These are phyloP conservation scores for Cistogaster globosa DNA, from an alignment of 2,888 invertebrate genomes.

Conservation along the genomic window DNA sequence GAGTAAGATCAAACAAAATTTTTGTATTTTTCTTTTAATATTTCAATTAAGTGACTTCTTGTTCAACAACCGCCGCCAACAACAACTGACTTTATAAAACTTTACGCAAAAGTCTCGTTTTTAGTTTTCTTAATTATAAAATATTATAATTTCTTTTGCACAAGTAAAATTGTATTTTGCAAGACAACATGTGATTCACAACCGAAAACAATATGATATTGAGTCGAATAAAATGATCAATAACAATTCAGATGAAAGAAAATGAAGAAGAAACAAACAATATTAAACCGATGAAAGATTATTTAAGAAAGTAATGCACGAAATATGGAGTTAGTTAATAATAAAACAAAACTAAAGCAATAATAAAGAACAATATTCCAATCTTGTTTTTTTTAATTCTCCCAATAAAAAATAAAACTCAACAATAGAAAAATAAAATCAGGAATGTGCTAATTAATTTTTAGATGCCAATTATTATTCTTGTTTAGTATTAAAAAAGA, in stretches of 20 bases:
- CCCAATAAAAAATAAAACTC: background rate
- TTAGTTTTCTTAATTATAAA: constrained; percentile 8
- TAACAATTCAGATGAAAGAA: constrained; percentile 31
- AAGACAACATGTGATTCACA: constrained; percentile 33
- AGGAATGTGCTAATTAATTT: constrained; percentile 19
- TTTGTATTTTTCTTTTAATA: constrained; percentile 66
- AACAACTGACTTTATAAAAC: constrained; percentile 55
- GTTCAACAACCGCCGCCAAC: constrained; percentile 56
- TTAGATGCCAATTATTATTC: constrained; percentile 55
- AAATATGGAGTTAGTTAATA: constrained; percentile 50
- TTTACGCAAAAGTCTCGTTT: constrained; percentile 15
- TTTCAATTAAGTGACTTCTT: constrained; percentile 1
- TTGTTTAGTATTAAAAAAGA: constrained; percentile 74
- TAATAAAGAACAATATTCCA: constrained; percentile 7
- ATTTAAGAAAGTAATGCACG: constrained; percentile 23
- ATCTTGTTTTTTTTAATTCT: background rate
- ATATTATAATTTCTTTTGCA: background rate
- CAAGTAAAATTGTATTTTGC: constrained; percentile 73
- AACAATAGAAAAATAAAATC: background rate
- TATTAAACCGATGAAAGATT: constrained; percentile 17
- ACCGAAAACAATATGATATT: constrained; percentile 11
- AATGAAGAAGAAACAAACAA: background rate
- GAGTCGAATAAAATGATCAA: background rate
- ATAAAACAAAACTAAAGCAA: constrained; percentile 1
- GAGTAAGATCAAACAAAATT: constrained; percentile 70